Conservation (phyloP, 2,888 invertebrate genomes). For the Eledone cirrhosa region DNA sequence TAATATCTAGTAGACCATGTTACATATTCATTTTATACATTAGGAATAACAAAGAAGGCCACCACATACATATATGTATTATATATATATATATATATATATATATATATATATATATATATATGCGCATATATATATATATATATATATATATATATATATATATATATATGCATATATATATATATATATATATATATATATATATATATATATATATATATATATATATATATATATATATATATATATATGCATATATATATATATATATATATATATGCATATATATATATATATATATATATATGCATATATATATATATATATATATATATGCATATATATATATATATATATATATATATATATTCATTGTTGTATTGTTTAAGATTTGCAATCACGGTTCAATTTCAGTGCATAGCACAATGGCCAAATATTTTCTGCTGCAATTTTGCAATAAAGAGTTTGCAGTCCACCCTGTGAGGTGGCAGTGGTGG, state of each 20-base stretch:
- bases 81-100: no score
- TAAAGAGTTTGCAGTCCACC: no score
- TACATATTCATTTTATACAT: background rate
- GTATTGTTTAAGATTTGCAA: no score
- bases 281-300: no score
- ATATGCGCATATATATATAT: background rate
- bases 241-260: background rate
- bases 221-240: background rate
- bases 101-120: background rate
- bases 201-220: background rate
- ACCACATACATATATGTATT: background rate
- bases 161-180: conserved; percentile 12
- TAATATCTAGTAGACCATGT: background rate
- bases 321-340: no score
- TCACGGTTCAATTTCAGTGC: no score
- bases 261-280: no score
- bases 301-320: background rate
- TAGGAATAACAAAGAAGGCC: background rate
- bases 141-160: background rate
- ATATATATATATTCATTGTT: no score
- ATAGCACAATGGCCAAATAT: no score
- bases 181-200: conserved; percentile 13
- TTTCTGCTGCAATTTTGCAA: no score
- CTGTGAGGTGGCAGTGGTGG: no score
- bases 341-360: no score